phyloP scores from a whole-genome alignment of 2,797 vertebrate species.

The Pachyuromys duprasi region DNA sequence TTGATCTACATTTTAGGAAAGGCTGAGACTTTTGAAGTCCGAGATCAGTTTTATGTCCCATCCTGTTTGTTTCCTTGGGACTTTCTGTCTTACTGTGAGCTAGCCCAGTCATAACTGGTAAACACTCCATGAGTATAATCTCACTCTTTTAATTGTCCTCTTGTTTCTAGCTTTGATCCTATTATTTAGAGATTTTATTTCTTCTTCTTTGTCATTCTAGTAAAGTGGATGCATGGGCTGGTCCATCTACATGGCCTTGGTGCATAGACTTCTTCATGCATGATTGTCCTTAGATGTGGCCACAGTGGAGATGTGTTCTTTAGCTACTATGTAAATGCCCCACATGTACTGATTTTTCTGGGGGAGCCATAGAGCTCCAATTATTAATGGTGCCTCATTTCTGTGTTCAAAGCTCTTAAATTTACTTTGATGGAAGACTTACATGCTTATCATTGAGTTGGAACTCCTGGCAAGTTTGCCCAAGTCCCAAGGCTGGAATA shows the following conservation, averaged over 20 bases:
- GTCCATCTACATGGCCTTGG: neutral
- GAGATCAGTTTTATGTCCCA: constrained; percentile 24
- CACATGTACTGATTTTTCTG: neutral
- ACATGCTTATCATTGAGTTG: neutral
- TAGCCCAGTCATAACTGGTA: neutral
- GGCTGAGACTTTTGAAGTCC: neutral
- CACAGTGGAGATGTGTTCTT: neutral
- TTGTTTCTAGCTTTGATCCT: neutral
- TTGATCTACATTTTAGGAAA: neutral
- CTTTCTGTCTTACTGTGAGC: neutral
- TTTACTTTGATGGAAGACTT: neutral
- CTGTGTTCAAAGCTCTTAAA: neutral
- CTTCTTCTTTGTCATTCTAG: neutral
- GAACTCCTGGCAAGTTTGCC: neutral
- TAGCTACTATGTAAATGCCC: neutral
- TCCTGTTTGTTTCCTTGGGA: neutral
- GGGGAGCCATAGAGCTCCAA: neutral
- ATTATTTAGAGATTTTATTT: neutral
- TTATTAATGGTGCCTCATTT: neutral
- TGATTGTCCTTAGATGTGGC: neutral
- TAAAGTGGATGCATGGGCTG: neutral
- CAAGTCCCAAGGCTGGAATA: neutral
- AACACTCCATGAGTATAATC: neutral
- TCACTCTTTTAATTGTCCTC: neutral
- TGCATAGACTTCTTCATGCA: neutral